phyloP scores from a whole-genome alignment of 2,113 vertebrate genomes.

The Balaeniceps rex region DNA sequence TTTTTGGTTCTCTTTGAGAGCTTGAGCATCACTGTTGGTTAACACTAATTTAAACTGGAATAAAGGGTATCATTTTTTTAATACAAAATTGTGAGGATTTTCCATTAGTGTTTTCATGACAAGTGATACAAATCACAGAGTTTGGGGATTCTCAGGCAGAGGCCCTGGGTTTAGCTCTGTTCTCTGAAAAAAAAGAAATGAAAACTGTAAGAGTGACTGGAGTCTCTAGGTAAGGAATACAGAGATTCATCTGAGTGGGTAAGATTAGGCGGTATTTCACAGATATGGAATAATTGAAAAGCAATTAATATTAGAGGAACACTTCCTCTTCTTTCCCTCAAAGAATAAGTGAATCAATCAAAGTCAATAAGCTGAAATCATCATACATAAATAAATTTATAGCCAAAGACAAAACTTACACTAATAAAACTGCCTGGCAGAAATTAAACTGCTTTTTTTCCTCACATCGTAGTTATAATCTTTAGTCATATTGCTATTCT shows the following conservation, averaged over 20 bases:
- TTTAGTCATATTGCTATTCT: background rate
- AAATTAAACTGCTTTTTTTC: background rate
- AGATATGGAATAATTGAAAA: background rate
- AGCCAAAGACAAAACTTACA: background rate
- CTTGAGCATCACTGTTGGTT: background rate
- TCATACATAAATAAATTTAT: background rate
- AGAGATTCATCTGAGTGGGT: background rate
- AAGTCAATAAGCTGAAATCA: constrained; percentile 18
- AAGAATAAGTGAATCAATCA: background rate
- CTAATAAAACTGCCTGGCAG: background rate
- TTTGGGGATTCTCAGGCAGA: background rate
- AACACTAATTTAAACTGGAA: background rate
- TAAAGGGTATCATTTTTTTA: background rate
- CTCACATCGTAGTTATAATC: background rate
- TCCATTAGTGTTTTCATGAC: background rate
- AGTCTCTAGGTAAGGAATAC: background rate
- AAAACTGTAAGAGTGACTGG: background rate
- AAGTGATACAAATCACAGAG: background rate
- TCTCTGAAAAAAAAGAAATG: background rate
- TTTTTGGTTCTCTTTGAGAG: background rate
- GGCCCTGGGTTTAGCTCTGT: background rate
- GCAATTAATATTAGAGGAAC: background rate
- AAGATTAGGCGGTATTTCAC: background rate
- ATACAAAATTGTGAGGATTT: background rate
- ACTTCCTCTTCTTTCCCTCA: background rate